phyloP scores from a whole-genome alignment of 2,113 vertebrate species.

The Hucho hucho region DNA sequence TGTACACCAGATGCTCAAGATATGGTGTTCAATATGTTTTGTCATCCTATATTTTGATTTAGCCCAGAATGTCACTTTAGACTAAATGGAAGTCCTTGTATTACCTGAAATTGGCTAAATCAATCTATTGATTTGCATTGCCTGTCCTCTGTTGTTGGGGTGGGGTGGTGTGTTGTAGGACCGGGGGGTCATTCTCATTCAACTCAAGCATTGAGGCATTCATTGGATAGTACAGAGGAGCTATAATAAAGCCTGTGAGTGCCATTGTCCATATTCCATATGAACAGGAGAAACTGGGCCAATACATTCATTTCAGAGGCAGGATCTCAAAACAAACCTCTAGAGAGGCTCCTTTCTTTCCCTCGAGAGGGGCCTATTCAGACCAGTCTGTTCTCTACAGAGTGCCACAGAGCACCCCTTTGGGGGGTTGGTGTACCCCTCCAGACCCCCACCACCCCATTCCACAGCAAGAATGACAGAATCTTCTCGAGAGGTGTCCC shows the following conservation, averaged over 20 bases:
- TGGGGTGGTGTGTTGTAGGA: slow-evolving; percentile 33
- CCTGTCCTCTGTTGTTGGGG: slow-evolving; percentile 18
- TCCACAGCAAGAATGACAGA: slow-evolving; percentile 41
- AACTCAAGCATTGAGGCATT: slow-evolving; percentile 29
- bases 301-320: slow-evolving; percentile 61
- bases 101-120: slow-evolving; percentile 40
- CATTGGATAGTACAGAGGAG: background rate
- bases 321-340: slow-evolving; percentile 75
- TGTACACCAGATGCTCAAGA: background rate
- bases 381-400: slow-evolving; percentile 46
- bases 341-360: slow-evolving; percentile 69
- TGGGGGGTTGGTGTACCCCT: slow-evolving; percentile 8
- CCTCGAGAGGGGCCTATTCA: slow-evolving; percentile 65
- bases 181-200: slow-evolving; percentile 37
- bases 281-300: slow-evolving; percentile 49
- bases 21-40: background rate
- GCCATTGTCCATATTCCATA: slow-evolving; percentile 45
- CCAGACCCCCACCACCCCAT: background rate
- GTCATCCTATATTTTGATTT: background rate
- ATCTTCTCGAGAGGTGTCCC: slow-evolving; percentile 50
- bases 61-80: background rate
- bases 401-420: slow-evolving; percentile 46
- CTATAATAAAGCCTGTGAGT: slow-evolving; percentile 63
- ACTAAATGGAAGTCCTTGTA: background rate
- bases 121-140: slow-evolving; percentile 34